These are phyloP conservation scores for Gallinago media DNA, from an alignment of 2,113 vertebrate genomes.

Conservation along the genomic window DNA sequence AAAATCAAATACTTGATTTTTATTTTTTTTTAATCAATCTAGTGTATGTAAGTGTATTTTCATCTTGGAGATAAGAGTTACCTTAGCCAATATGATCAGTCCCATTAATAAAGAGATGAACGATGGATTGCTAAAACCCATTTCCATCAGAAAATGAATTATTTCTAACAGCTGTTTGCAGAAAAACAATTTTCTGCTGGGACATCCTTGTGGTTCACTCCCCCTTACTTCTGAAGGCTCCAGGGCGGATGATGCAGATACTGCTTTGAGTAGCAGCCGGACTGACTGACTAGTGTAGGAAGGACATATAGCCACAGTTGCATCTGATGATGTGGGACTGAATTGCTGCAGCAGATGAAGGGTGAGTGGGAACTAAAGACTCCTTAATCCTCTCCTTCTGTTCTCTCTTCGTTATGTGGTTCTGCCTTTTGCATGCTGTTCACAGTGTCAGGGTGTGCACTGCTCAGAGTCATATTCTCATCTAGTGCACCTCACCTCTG, in stretches of 20 bases:
- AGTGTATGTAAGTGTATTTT: neutral
- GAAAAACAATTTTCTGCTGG: neutral
- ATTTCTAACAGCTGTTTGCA: neutral
- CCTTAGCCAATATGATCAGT: neutral
- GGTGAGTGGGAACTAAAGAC: neutral
- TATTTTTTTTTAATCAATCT: neutral
- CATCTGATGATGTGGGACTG: neutral
- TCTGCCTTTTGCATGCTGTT: neutral
- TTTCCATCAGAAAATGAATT: neutral
- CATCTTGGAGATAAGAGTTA: neutral
- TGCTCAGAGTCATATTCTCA: neutral
- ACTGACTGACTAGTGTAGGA: neutral
- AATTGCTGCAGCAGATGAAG: neutral
- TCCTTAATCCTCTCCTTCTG: neutral
- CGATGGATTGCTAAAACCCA: neutral
- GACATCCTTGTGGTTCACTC: neutral
- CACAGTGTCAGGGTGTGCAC: neutral
- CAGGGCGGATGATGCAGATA: fast-evolving
- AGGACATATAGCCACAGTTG: neutral
- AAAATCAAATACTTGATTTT: neutral
- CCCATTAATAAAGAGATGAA: neutral
- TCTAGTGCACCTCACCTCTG: neutral
- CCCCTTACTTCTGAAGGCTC: neutral
- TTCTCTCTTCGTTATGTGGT: neutral
- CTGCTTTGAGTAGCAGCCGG: neutral